A percentile compares a stretch with the other conserved stretches of the same genome.
These are phyloP conservation scores for Phoeniculus purpureus DNA, from an alignment of 2,797 vertebrate species.

Conservation along the genomic window DNA sequence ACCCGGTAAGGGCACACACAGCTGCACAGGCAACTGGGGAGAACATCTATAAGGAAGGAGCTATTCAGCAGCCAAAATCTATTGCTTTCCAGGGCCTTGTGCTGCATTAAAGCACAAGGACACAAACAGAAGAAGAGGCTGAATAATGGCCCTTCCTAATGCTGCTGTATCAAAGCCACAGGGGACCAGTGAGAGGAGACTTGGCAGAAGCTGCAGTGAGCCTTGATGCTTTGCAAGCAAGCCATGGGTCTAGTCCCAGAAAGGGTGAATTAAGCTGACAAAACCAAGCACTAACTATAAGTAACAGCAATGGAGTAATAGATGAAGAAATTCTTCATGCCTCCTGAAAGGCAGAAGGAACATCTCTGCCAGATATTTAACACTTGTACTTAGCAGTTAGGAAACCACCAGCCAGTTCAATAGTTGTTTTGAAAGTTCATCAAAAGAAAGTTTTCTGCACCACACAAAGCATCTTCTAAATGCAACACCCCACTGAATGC, in stretches of 20 bases:
- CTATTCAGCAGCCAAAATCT: neutral
- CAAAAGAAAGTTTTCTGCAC: neutral
- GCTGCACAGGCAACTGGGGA: neutral
- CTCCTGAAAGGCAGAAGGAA: neutral
- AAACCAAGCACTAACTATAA: neutral
- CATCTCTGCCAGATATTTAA: neutral
- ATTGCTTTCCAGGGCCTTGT: neutral
- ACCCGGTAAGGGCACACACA: rapidly evolving
- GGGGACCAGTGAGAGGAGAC: neutral
- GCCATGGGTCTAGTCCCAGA: rapidly evolving
- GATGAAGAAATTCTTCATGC: neutral
- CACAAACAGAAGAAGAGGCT: neutral
- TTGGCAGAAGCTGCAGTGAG: neutral
- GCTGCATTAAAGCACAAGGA: neutral
- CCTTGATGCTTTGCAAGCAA: neutral
- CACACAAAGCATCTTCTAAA: neutral
- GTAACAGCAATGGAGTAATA: rapidly evolving
- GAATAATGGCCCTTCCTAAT: neutral
- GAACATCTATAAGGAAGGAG: neutral
- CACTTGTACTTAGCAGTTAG: neutral
- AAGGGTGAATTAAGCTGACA: neutral
- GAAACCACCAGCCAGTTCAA: neutral
- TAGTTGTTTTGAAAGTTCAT: neutral
- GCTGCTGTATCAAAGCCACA: neutral
- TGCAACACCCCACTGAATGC: neutral